phyloP scores from a whole-genome alignment of 2,113 vertebrate genomes.

The Motacilla alba region DNA sequence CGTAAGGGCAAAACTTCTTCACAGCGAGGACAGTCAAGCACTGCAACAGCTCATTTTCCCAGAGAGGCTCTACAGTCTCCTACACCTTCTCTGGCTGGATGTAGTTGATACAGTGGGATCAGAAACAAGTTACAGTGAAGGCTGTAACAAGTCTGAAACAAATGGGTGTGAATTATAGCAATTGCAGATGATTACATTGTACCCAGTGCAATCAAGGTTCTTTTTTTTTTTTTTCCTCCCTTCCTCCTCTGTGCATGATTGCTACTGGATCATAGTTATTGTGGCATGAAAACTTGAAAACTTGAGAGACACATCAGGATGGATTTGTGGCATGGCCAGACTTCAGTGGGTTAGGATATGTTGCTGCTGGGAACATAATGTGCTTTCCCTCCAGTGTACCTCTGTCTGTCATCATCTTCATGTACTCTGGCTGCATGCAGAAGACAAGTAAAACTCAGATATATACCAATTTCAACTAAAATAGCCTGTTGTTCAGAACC shows the following conservation, averaged over 20 bases:
- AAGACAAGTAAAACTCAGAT: background rate
- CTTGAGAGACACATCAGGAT: background rate
- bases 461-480: background rate
- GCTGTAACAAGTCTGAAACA: background rate
- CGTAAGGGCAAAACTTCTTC: background rate
- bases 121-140: background rate
- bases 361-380: background rate
- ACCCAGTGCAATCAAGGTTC: background rate
- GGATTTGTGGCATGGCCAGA: background rate
- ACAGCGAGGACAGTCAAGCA: rapidly evolving
- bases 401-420: background rate
- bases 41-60: background rate
- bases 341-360: rapidly evolving
- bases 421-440: background rate
- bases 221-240: background rate
- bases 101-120: background rate
- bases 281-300: background rate
- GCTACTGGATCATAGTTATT: background rate
- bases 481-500: background rate
- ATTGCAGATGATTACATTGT: background rate
- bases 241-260: background rate
- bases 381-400: background rate
- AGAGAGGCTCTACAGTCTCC: background rate
- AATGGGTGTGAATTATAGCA: background rate
- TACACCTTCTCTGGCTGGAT: background rate